A percentile compares a stretch with the other conserved stretches of the same genome.
Conservation (phyloP, 2,797 vertebrate species). For the Tokudaia muenninki region DNA sequence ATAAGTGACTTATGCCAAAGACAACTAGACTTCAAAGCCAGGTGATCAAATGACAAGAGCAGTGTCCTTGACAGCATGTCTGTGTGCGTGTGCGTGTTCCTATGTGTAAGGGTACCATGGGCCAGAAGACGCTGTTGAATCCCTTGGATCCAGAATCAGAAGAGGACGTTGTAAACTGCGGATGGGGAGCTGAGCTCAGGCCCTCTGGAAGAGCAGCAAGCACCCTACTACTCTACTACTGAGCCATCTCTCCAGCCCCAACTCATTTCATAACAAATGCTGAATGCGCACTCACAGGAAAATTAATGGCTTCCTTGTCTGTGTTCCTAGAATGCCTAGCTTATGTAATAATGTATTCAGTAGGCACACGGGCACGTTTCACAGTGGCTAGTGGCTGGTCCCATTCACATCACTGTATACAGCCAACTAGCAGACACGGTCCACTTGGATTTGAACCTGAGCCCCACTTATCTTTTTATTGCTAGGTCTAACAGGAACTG, state of each 20-base stretch:
- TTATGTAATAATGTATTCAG: neutral
- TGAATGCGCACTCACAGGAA: neutral
- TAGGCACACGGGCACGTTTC: neutral
- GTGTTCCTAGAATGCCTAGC: neutral
- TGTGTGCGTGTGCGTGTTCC: neutral
- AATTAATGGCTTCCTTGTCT: constrained; percentile 29
- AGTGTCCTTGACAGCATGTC: neutral
- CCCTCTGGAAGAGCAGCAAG: neutral
- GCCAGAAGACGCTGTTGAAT: neutral
- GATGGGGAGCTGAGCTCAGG: neutral
- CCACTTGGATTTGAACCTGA: constrained; percentile 24
- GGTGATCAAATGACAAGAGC: neutral
- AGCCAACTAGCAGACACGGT: neutral
- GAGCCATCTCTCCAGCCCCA: neutral
- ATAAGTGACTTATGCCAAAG: constrained; percentile 9
- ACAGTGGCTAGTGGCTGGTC: neutral
- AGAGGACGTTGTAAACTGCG: neutral
- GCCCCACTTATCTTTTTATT: constrained; percentile 33
- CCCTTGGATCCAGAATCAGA: neutral
- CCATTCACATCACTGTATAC: neutral
- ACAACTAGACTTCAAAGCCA: neutral
- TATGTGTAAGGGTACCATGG: neutral
- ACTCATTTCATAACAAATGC: constrained; percentile 23
- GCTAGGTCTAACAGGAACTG: neutral
- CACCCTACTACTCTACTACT: too few species aligned